Evolutionary conservation across 2,888 invertebrate genomes (phyloP).

Genomic region (Neoaliturus tenellus): DNA sequence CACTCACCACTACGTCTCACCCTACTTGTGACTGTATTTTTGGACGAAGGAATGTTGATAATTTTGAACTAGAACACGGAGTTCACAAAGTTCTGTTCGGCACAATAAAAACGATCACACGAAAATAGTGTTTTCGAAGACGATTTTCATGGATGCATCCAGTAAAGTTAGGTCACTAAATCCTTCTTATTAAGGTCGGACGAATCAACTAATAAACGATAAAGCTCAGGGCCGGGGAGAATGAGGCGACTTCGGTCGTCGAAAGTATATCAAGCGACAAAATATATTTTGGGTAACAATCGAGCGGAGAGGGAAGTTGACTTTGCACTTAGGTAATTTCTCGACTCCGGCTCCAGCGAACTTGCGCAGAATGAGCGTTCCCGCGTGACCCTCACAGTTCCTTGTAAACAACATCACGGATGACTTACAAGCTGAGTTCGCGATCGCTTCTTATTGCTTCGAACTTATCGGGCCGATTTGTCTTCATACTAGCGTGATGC

Average conservation of each 20-base stretch:
- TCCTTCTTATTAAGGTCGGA: not conserved
- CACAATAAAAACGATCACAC: too few relatives aligned
- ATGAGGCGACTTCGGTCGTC: not conserved
- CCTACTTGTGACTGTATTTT: too few relatives aligned
- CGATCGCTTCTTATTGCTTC: conserved; percentile 23
- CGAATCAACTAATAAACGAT: conserved; percentile 17
- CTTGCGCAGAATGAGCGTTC: not conserved
- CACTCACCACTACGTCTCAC: too few relatives aligned
- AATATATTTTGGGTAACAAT: conserved; percentile 37
- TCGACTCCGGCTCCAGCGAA: conserved; percentile 25
- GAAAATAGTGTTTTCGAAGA: too few relatives aligned
- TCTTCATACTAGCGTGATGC: not conserved
- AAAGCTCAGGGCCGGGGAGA: conserved; percentile 2
- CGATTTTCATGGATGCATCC: not conserved
- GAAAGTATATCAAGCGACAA: conserved; percentile 21
- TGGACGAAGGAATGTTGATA: too few relatives aligned
- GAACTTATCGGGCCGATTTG: conserved; percentile 39
- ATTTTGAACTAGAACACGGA: too few relatives aligned
- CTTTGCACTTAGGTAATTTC: conserved; percentile 54
- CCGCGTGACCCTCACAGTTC: not conserved
- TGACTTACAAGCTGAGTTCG: conserved; percentile 15
- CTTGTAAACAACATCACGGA: conserved; percentile 37
- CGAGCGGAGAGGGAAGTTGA: conserved; percentile 40
- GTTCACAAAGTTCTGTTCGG: too few relatives aligned
- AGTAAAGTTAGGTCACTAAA: not conserved